A percentile compares a stretch with the other conserved stretches of the same genome.
Conservation (phyloP, 2,888 invertebrate genomes). For the Epicampocera succincta region DNA sequence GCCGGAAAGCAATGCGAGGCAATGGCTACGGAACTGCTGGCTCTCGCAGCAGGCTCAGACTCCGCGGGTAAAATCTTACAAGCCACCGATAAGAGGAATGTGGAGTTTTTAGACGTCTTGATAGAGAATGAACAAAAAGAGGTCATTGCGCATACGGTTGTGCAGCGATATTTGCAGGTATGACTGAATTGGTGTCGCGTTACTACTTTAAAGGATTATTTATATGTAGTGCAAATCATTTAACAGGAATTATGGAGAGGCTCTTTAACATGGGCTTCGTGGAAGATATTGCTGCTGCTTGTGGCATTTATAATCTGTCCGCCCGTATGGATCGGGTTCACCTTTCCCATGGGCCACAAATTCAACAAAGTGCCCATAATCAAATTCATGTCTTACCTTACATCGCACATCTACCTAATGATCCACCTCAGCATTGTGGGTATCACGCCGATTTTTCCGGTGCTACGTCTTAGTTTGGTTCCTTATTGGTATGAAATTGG, state of each 20-base stretch:
- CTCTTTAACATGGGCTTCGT: conserved; percentile 96
- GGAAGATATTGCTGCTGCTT: conserved; percentile 96
- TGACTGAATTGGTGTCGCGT: conserved; percentile 77
- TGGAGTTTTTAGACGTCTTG: conserved; percentile 96
- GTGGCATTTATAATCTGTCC: conserved; percentile 96
- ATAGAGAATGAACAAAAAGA: conserved; percentile 99
- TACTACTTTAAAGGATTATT: background rate
- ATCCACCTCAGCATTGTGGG: conserved; percentile 94
- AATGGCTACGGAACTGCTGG: conserved; percentile 98
- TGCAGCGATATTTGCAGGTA: conserved; percentile 97
- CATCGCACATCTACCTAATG: conserved; percentile 99
- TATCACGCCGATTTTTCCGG: conserved; percentile 93
- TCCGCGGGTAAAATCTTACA: conserved; percentile 97
- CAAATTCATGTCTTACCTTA: conserved; percentile 99
- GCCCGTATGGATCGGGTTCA: conserved; percentile 97
- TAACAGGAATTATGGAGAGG: conserved; percentile 98
- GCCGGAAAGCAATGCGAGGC: conserved; percentile 98
- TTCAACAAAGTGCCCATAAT: conserved; percentile 99
- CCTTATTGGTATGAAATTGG: conserved; percentile 99
- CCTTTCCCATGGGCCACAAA: conserved; percentile 96
- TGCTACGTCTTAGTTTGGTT: conserved; percentile 89
- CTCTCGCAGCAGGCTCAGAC: conserved; percentile 95
- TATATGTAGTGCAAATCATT: background rate
- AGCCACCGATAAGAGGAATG: conserved; percentile 95
- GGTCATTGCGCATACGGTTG: conserved; percentile 97